Percentiles rank a stretch among this genome's conserved stretches.
phyloP scores from a whole-genome alignment of 2,888 invertebrate genomes.

The Parnassius glacialis region DNA sequence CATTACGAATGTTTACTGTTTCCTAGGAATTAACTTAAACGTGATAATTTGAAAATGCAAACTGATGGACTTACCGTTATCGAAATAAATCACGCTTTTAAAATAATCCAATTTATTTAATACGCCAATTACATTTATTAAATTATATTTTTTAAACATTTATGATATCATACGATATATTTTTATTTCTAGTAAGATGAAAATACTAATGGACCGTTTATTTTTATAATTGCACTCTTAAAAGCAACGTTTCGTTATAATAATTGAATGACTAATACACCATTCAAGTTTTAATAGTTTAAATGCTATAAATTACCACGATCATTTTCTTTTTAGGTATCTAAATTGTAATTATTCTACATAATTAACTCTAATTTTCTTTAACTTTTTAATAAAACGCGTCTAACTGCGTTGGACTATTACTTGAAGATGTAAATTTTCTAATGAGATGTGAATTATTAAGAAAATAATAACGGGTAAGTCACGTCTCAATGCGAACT shows the following conservation, averaged over 20 bases:
- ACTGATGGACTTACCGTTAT: not conserved
- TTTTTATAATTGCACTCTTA: constrained; percentile 13
- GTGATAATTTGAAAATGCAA: constrained; percentile 13
- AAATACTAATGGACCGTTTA: constrained; percentile 6
- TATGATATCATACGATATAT: not conserved
- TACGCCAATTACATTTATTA: constrained; percentile 1
- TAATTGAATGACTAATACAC: constrained; percentile 7
- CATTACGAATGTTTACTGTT: constrained; percentile 22
- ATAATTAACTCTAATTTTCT: not conserved
- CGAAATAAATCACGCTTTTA: constrained; percentile 13
- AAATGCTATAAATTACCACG: not conserved
- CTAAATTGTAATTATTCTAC: not conserved
- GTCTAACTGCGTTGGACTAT: not conserved
- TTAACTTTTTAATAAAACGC: not conserved
- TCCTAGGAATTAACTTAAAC: constrained; percentile 15
- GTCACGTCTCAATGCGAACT: not conserved
- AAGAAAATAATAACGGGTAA: not conserved
- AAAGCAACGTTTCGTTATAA: constrained; percentile 3
- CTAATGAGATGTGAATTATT: not conserved
- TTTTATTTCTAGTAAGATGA: not conserved
- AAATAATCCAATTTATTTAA: constrained; percentile 12
- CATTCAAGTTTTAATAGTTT: constrained; percentile 2
- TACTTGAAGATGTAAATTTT: not conserved
- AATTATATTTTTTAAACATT: not conserved
- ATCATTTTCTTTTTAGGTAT: not conserved